These are phyloP conservation scores for Rhinopomastus cyanomelas DNA, from an alignment of 2,113 vertebrate species.

Conservation along the genomic window DNA sequence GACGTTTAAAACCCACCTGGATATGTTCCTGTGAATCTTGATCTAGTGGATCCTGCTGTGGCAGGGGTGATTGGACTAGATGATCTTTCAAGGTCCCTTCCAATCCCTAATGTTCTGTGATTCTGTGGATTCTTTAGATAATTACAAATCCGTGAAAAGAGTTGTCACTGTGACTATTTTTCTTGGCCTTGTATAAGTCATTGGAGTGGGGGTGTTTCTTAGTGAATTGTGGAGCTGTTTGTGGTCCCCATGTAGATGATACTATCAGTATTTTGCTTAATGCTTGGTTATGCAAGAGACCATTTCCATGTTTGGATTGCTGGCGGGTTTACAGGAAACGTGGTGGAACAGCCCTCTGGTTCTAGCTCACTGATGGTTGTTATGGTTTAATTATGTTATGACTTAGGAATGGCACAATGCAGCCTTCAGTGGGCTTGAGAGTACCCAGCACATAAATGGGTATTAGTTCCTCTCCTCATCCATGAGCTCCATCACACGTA, in stretches of 20 bases:
- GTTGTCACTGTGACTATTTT: background rate
- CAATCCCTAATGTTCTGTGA: too few species aligned
- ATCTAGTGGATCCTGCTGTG: too few species aligned
- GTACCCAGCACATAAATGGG: background rate
- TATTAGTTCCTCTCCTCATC: background rate
- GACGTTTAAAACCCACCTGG: too few species aligned
- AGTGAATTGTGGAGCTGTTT: background rate
- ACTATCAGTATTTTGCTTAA: background rate
- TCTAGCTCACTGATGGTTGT: background rate
- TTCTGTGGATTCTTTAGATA: too few species aligned
- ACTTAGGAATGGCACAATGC: background rate
- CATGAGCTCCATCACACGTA: rapidly evolving
- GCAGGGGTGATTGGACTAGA: too few species aligned
- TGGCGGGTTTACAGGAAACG: background rate
- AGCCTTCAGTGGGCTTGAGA: background rate
- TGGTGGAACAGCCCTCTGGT: background rate
- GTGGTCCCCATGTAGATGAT: background rate
- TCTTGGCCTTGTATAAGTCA: background rate
- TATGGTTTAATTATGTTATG: background rate
- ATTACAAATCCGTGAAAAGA: background rate
- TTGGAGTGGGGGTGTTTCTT: background rate
- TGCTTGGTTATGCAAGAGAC: background rate
- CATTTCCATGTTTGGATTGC: background rate
- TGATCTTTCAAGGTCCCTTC: too few species aligned
- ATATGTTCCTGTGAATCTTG: too few species aligned